These are phyloP conservation scores for Actinostola sp. DNA, from an alignment of 92 coral and sea anemone genomes.

Conservation along the genomic window DNA sequence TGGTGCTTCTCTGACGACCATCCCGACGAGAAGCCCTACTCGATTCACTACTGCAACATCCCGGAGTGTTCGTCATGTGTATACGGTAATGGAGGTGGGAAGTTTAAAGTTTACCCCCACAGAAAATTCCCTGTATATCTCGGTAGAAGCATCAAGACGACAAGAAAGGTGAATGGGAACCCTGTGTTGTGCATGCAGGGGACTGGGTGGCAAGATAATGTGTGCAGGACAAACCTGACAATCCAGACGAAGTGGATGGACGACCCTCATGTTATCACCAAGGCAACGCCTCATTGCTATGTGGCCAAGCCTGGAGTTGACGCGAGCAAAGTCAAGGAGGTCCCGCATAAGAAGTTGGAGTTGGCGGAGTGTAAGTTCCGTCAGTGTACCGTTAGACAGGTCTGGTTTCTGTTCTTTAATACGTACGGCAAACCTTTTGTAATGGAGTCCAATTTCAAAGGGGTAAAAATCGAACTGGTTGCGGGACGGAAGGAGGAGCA, in stretches of 20 bases:
- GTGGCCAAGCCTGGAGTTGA: constrained; percentile 53
- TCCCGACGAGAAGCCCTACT: constrained; percentile 21
- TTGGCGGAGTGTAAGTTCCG: constrained; percentile 68
- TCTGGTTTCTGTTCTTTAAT: constrained; percentile 87
- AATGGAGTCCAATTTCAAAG: constrained; percentile 58
- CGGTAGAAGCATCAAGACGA: constrained; percentile 65
- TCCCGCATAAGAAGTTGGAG: constrained; percentile 57
- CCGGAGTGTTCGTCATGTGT: constrained; percentile 82
- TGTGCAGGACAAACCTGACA: constrained; percentile 41
- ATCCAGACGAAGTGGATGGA: constrained; percentile 30
- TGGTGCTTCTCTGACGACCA: constrained; percentile 74
- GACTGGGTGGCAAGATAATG: constrained; percentile 46
- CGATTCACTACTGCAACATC: constrained; percentile 62
- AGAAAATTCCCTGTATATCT: constrained; percentile 65
- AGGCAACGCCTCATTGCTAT: constrained; percentile 56
- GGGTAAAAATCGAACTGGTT: constrained; percentile 67
- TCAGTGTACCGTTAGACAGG: constrained; percentile 93
- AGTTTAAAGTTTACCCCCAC: constrained; percentile 51
- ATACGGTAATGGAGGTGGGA: constrained; percentile 87
- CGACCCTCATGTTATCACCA: constrained; percentile 13
- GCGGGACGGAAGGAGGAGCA: constrained; percentile 52
- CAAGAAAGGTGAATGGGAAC: constrained; percentile 28
- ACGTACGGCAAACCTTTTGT: constrained; percentile 70
- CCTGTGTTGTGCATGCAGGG: constrained; percentile 59
- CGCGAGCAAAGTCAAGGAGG: constrained; percentile 24